Evolutionary conservation across 2,888 invertebrate genomes (phyloP).

Genomic region (Leptinotarsa juncta): DNA sequence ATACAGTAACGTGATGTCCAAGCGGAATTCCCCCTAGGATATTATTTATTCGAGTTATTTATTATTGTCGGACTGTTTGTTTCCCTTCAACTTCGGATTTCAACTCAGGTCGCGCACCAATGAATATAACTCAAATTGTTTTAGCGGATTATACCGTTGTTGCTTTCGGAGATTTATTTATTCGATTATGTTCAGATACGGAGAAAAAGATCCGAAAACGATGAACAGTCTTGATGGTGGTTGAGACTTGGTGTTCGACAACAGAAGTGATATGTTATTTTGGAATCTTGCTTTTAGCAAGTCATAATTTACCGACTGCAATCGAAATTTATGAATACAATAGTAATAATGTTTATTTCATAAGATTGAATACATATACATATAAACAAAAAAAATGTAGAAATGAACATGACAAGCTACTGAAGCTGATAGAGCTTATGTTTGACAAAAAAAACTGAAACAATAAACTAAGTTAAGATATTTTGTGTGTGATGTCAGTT

Average conservation of each 20-base stretch:
- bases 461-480: too few species aligned
- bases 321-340: too few species aligned
- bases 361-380: too few species aligned
- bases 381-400: too few species aligned
- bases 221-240: not conserved
- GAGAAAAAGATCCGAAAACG: not conserved
- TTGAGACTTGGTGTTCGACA: not conserved
- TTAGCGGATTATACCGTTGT: constrained; percentile 22
- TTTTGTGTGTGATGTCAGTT: too few species aligned
- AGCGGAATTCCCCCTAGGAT: constrained; percentile 18
- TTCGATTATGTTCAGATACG: not conserved
- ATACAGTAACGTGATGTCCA: constrained; percentile 23
- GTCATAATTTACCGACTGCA: too few species aligned
- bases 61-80: constrained; percentile 15
- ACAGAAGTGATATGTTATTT: not conserved
- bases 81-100: constrained; percentile 10
- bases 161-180: constrained; percentile 18
- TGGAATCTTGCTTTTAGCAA: too few species aligned
- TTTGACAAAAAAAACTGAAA: too few species aligned
- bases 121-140: constrained; percentile 25
- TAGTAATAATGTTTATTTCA: too few species aligned
- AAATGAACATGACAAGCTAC: too few species aligned
- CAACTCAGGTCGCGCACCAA: constrained; percentile 13
- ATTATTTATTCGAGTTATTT: constrained; percentile 28
- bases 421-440: too few species aligned